Evolutionary conservation across 53 echinoderm and acorn worm species (phyloP), one percentile per base, ranked within the genome.

Genomic region (Mesocentrotus franciscanus): DNA sequence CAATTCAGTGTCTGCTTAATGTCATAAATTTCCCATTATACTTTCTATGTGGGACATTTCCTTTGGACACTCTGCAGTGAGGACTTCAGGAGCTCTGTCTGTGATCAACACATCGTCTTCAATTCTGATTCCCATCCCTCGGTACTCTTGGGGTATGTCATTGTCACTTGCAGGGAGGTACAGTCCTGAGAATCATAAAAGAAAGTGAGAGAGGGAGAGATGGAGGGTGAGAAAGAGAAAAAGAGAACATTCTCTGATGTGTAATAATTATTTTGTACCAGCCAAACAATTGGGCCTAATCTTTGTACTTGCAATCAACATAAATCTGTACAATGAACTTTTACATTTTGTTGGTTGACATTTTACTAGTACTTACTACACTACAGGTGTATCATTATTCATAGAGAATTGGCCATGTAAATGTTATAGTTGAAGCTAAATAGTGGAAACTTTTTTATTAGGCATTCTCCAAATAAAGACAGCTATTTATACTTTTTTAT

Each of bases 41-140:
- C 90, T 66, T 93, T 99, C 98, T 60, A 99, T 98, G 1, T 96
- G 96, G 20, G 84, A 90, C 79, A 98, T 96, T 89, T 98, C 97
- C 83, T 98, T 99, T 2, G 99, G 99, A 75, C 99, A 99, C 71
- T 98, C 96, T n/a, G 74, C 61, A 10, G 98, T 97, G 15, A 99
- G 95, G 49, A 98, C 95, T n/a, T 98, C 96, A 83, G 98, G 96
- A 18, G 76, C 96, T 12, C 89, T 59, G 9, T 96, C 93, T 29
- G 97, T 98, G 89, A 99, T 96, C 27, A 97, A 95, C 15, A 99
- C 94, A 81, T 99, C 97, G 78, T 99, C 99, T 89, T 99, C 99
- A 15, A 99, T 98, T n/a, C 99, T 96, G 89, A 99, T 98, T 26
- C 99, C 99, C 14, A 99, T 98, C 57, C 99, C 99, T 59, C 98